Evolutionary conservation across 2,888 invertebrate species (phyloP).

Genomic region (Pollenia amentaria): DNA sequence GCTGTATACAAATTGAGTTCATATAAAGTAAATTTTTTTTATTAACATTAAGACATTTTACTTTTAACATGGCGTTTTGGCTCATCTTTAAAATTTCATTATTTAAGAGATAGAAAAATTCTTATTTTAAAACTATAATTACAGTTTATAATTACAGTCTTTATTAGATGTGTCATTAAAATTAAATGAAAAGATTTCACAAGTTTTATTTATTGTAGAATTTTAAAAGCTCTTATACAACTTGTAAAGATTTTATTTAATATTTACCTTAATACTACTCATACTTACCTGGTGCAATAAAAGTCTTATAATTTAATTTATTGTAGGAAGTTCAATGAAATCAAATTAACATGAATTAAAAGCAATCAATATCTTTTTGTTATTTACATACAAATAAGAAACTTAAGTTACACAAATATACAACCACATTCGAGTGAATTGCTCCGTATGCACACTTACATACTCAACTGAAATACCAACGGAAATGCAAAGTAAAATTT

Average conservation of each 20-base stretch:
- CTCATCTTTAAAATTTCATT: too few relatives aligned
- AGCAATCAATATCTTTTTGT: slow-evolving; percentile 34
- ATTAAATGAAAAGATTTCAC: neutral
- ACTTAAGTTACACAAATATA: neutral
- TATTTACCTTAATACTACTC: neutral
- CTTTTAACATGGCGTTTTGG: too few relatives aligned
- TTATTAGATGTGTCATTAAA: neutral
- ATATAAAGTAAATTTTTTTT: too few relatives aligned
- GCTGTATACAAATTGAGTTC: too few relatives aligned
- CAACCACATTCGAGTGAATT: neutral
- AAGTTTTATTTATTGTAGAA: neutral
- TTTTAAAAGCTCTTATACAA: neutral
- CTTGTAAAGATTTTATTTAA: neutral
- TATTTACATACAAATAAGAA: slow-evolving; percentile 4
- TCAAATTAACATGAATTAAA: slow-evolving; percentile 47
- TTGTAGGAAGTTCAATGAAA: slow-evolving; percentile 15
- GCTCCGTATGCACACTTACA: neutral
- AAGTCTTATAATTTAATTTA: slow-evolving; percentile 28
- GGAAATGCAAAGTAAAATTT: slow-evolving; percentile 20
- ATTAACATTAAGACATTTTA: too few relatives aligned
- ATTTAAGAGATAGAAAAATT: too few relatives aligned
- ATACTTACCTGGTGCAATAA: neutral
- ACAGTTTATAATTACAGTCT: too few relatives aligned
- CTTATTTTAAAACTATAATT: too few relatives aligned
- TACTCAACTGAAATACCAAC: neutral